Conservation (phyloP, 2,797 vertebrate species). For the Parotocinclus haroldoi region DNA sequence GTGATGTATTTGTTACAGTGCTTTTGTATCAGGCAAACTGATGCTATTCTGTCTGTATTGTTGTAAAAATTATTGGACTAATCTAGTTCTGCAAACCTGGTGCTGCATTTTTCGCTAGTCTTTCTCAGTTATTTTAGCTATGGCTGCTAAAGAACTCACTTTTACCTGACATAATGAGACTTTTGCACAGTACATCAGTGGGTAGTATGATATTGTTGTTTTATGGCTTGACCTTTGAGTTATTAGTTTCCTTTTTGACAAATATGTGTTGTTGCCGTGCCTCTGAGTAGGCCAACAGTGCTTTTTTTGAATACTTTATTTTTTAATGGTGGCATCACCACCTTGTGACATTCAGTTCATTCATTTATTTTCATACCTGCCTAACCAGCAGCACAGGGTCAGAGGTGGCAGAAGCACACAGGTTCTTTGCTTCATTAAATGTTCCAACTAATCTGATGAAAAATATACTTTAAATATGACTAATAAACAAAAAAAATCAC, state of each 20-base stretch:
- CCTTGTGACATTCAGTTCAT: conserved; percentile 28
- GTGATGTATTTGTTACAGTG: too few species aligned
- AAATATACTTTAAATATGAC: too few species aligned
- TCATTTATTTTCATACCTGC: too few species aligned
- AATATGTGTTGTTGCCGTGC: conserved; percentile 68
- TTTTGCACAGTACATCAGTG: conserved; percentile 64
- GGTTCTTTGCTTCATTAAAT: too few species aligned
- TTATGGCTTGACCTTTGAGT: conserved; percentile 81
- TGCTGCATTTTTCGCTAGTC: conserved; percentile 14
- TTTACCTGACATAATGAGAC: conserved; percentile 64
- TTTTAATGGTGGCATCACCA: conserved; percentile 47
- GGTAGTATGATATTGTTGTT: conserved; percentile 78
- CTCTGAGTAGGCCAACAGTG: conserved; percentile 65
- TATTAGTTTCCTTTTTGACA: conserved; percentile 76
- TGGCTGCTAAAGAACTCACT: conserved; percentile 56
- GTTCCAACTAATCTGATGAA: too few species aligned
- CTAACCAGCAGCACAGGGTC: too few species aligned
- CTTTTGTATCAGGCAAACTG: too few species aligned
- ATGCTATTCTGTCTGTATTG: too few species aligned
- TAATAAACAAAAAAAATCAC: too few species aligned
- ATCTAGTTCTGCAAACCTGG: conserved; percentile 1
- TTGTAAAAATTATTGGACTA: too few species aligned
- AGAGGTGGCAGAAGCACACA: too few species aligned
- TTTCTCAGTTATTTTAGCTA: conserved; percentile 32
- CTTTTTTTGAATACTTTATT: conserved; percentile 52